Base-by-base conservation (phyloP, 1,140 invertebrate species). In the Pemphigus obesinymphae region DNA sequence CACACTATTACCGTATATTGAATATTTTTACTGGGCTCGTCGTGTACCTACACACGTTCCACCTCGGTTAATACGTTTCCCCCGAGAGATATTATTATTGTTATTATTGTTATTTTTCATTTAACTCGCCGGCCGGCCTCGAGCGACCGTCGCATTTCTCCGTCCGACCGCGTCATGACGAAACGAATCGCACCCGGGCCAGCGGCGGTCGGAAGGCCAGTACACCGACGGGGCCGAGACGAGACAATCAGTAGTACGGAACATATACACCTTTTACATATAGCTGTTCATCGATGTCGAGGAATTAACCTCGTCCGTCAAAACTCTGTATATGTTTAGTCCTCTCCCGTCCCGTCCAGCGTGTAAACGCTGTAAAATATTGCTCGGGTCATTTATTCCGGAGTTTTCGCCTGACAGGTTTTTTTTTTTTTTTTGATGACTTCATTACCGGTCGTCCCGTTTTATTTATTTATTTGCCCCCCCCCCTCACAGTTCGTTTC, bases 371-470 rank as follows among this genome's bases (percentile, higher is more conserved):
- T 29, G 75, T 76, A n/a, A 76, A 76, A 76, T 76, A 76, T 58
- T 26, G 50, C 26, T 55, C 53, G 31, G 34, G 75, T 78, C 40
- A 78, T 78, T 26, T 40, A 43, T 78, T 78, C 37, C 34, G 50
- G 4, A 78, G 34, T 78, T 78, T 78, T 58, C 34, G 75, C 53
- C 53, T 20, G 75, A 78, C 75, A 58, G 34, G 75, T 61, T 78
- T 58, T n/a, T n/a, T n/a, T n/a, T n/a, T n/a, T n/a, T n/a, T n/a
- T n/a, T n/a, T 23, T 40, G 75, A 78, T 58, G 75, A 37, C 75
- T 78, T 78, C 75, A 78, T 78, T 78, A 78, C 40, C 50, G 48
- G 15, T 48, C 34, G 53, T 58, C 26, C 11, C 58, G 58, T 61
- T 61, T 29, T 26, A n/a, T n/a, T n/a, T n/a, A n/a, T n/a, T n/a